phyloP scores from a whole-genome alignment of 2,888 invertebrate genomes.

The Ophion ellenae region DNA sequence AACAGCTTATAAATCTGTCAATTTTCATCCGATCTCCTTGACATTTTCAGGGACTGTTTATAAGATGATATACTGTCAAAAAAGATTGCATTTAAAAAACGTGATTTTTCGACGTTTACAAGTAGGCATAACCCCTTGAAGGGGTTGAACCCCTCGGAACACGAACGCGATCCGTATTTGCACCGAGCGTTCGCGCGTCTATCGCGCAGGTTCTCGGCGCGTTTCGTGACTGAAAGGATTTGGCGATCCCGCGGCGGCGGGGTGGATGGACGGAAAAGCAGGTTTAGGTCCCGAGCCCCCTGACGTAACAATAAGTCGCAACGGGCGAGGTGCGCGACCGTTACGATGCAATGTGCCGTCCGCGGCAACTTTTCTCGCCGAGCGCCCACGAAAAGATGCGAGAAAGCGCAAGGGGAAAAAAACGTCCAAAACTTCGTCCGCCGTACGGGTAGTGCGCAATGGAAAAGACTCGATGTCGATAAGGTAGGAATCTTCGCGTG shows the following conservation, averaged over 20 bases:
- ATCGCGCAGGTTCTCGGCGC: slow-evolving; percentile 67
- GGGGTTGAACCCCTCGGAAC: too few relatives aligned
- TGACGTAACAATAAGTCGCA: slow-evolving; percentile 70
- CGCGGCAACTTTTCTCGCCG: neutral
- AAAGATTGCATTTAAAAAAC: too few relatives aligned
- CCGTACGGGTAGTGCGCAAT: neutral
- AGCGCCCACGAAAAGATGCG: slow-evolving; percentile 2
- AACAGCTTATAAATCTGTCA: too few relatives aligned
- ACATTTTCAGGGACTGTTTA: too few relatives aligned
- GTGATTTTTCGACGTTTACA: too few relatives aligned
- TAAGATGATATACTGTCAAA: too few relatives aligned
- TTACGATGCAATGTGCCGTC: slow-evolving; percentile 6
- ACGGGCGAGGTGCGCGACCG: neutral
- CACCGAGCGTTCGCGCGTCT: slow-evolving; percentile 61
- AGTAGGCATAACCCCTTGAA: neutral
- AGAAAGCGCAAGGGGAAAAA: neutral
- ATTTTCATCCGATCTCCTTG: too few relatives aligned
- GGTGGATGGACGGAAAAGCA: slow-evolving; percentile 64
- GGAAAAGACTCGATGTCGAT: slow-evolving; percentile 18
- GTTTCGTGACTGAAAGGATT: slow-evolving; percentile 72
- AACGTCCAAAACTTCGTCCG: neutral
- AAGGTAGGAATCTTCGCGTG: slow-evolving; percentile 32
- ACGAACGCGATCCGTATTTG: slow-evolving; percentile 58
- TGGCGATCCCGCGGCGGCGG: slow-evolving; percentile 51
- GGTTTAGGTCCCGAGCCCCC: slow-evolving; percentile 74